phyloP scores from a whole-genome alignment of 2,797 vertebrate species.

The Danio tinwini region DNA sequence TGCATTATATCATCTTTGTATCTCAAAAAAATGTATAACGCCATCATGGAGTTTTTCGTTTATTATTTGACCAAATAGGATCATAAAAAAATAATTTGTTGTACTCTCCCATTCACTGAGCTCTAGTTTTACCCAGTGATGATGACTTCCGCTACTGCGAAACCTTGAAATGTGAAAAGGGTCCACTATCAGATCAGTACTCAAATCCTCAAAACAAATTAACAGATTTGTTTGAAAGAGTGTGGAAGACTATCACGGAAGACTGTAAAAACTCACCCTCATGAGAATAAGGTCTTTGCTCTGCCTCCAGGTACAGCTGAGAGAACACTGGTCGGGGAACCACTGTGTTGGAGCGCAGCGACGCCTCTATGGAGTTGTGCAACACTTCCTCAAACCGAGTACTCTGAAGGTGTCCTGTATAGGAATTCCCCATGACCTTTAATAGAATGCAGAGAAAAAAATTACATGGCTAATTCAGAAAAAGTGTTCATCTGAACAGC shows the following conservation, averaged over 20 bases:
- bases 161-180: too few relatives aligned
- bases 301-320: slow-evolving; percentile 93
- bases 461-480: not conserved
- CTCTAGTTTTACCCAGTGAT: too few relatives aligned
- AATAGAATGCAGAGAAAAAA: not conserved
- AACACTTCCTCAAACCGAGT: slow-evolving; percentile 95
- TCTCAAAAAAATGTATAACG: too few relatives aligned
- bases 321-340: slow-evolving; percentile 94
- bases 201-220: not conserved
- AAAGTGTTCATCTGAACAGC: not conserved
- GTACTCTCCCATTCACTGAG: too few relatives aligned
- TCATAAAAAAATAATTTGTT: too few relatives aligned
- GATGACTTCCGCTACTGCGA: too few relatives aligned
- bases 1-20: too few relatives aligned
- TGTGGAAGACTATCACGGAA: not conserved
- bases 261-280: slow-evolving; percentile 76
- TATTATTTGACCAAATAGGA: too few relatives aligned
- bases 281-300: slow-evolving; percentile 78
- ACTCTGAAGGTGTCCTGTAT: slow-evolving; percentile 92
- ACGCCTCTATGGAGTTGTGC: slow-evolving; percentile 96
- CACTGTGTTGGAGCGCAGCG: slow-evolving; percentile 91
- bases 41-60: too few relatives aligned
- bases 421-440: slow-evolving; percentile 95
- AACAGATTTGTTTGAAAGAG: not conserved
- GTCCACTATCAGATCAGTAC: not conserved